Base-by-base conservation (phyloP, 2,888 invertebrate genomes). In the Drosophila aldrichi region DNA sequence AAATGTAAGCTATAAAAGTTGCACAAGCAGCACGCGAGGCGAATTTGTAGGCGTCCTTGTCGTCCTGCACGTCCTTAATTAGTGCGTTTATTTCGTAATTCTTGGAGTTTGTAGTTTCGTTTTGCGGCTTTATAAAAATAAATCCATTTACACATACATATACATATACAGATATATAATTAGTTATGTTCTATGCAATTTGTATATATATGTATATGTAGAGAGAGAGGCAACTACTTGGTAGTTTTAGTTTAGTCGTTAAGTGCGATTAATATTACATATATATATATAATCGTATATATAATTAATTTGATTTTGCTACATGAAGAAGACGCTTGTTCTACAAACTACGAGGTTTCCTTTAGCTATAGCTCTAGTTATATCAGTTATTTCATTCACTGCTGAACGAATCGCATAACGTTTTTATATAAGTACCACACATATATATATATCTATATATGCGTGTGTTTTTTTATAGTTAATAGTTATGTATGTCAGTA, bases 291-390 rank as follows among this genome's bases (percentile, higher is more conserved):
- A 66, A 62, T 7, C 9, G 29, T 29, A 29, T 29, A 29, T 56
- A 44, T 56, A 46, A 52, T 66, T 63, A 52, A 61, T 70, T 75
- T 75, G 75, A 58, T 75, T 63, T 68, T 59, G 74, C 78, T 78
- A 77, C 68, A 64, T 74, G 78, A 60, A 77, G 61, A 74, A 74
- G 74, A 74, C 75, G 74, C 62, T 74, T 63, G 62, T 64, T 54
- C 84, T 84, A 84, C 88, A 85, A 85, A 85, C 84, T 85, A 85
- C 84, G 86, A 88, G 84, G 84, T 83, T 86, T 82, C 74, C 65
- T 76, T 82, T 82, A 70, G 74, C 77, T 77, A 72, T 84, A 87
- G 79, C 82, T 82, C 86, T 78, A 79, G 51, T 79, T 75, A 58
- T 69, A 64, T 72, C 74, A 65, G 74, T 70, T 79, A 63, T 55